Evolutionary conservation across 2,888 invertebrate genomes (phyloP), one percentile per base, ranked within the genome.

Genomic region (Caenorhabditis plicata): DNA sequence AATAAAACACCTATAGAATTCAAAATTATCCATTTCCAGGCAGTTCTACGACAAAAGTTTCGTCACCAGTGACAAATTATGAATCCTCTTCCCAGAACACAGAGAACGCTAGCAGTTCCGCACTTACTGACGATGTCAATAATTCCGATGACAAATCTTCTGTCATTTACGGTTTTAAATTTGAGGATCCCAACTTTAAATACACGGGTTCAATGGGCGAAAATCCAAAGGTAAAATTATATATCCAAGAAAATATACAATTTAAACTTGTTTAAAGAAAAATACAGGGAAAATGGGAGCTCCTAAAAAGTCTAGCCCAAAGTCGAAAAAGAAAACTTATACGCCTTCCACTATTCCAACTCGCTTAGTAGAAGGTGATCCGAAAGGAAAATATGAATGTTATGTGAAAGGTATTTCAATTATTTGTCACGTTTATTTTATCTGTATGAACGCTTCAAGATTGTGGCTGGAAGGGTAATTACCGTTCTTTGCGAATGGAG

Each of bases 351-450:
- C n/a, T 15, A 26, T 40, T n/a, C 40, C 40, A 27, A 17, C 27
- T 27, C 25, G 40, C 15, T 27, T 40, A 15, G 15, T 26, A 26
- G 40, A 27, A 1, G 53, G 60, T 11, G 65, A 68, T 48, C 39
- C 56, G 1, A 41, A 53, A 9, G 72, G 72, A 23, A 57, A 61
- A 41, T 72, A 72, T 52, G 47, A 43, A 2, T 72, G 72, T 35
- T 72, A 72, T 41, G 47, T 69, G 0, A 22, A 50, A 25, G 55
- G 48, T 41, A 13, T 19, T 7, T 27, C 29, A 27, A 27, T 27
- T 27, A 9, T 27, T 27, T 27, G 29, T 9, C 7, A 27, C 13
- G 29, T 13, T 11, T 11, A 11, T 35, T 35, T 35, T 35, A 7
- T 15, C 7, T 11, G 15, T 32, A 15, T 53, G 52, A 44, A 13